Conservation (phyloP, 1,140 invertebrate genomes). For the Pteromalus puparum region DNA sequence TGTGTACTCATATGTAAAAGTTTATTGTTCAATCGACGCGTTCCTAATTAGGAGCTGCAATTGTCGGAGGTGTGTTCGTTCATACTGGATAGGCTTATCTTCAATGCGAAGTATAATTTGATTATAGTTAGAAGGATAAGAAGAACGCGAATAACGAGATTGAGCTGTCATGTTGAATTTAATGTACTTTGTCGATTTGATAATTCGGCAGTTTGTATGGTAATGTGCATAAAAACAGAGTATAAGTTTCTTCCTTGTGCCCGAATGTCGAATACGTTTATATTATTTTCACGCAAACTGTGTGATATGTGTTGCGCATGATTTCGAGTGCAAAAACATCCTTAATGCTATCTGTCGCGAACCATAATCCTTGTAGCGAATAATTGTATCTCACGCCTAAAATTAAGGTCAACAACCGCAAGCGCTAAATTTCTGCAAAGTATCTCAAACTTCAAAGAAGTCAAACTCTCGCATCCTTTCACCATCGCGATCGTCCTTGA, state of each 20-base stretch:
- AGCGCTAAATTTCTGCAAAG: too few relatives aligned
- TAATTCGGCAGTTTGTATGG: background rate
- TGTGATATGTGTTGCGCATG: background rate
- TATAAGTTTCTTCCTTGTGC: background rate
- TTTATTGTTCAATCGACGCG: background rate
- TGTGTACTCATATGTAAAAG: background rate
- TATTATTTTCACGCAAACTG: background rate
- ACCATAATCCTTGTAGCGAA: background rate
- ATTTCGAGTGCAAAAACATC: background rate
- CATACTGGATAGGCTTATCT: background rate
- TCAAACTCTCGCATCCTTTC: background rate
- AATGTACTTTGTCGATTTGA: background rate
- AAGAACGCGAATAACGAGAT: too few relatives aligned
- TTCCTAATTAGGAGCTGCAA: background rate
- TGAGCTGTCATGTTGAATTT: background rate
- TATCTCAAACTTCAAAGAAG: slow-evolving; percentile 24
- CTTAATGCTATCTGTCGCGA: background rate
- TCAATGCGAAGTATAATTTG: background rate
- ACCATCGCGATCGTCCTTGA: slow-evolving; percentile 40
- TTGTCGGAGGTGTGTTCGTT: background rate
- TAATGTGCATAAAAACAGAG: background rate
- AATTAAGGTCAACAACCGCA: too few relatives aligned
- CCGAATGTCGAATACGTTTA: background rate
- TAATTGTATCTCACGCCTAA: too few relatives aligned
- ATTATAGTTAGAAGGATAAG: too few relatives aligned